Conservation (phyloP, 2,113 vertebrate genomes). For the Clinocottus analis region DNA sequence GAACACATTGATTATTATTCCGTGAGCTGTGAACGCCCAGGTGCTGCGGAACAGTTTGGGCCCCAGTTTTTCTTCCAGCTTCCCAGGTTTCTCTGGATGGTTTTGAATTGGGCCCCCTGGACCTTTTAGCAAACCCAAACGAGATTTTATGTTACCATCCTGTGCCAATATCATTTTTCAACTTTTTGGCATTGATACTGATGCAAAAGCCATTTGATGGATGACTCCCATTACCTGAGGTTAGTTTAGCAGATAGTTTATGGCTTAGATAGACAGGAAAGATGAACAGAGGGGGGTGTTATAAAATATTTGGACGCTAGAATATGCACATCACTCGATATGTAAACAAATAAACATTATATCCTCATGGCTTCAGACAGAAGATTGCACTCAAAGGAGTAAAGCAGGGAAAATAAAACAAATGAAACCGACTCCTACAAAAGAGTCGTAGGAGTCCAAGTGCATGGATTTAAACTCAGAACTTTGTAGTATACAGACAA, state of each 20-base stretch:
- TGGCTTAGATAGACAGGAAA: slow-evolving; percentile 20
- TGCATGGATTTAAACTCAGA: background rate
- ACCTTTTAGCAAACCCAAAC: slow-evolving; percentile 67
- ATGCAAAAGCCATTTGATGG: slow-evolving; percentile 56
- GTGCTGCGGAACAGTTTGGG: slow-evolving; percentile 60
- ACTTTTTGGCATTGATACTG: slow-evolving; percentile 48
- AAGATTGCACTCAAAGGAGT: slow-evolving; percentile 15
- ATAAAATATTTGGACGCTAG: slow-evolving; percentile 8
- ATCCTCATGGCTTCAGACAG: background rate
- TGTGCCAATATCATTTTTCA: slow-evolving; percentile 69
- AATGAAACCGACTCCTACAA: background rate
- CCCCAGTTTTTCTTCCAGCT: slow-evolving; percentile 49
- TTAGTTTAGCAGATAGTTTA: slow-evolving; percentile 49
- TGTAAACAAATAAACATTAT: slow-evolving; percentile 24
- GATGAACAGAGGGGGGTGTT: slow-evolving; percentile 2
- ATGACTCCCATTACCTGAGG: slow-evolving; percentile 42
- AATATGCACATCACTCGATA: background rate
- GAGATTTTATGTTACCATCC: slow-evolving; percentile 63
- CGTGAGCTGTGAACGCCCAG: slow-evolving; percentile 46
- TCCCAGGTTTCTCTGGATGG: slow-evolving; percentile 57
- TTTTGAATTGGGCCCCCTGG: slow-evolving; percentile 65
- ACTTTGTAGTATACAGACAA: background rate
- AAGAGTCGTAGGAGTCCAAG: background rate
- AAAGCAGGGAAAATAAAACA: slow-evolving; percentile 3
- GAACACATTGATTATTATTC: slow-evolving; percentile 41